Conservation (phyloP, 2,797 vertebrate species). For the Limosa lapponica region DNA sequence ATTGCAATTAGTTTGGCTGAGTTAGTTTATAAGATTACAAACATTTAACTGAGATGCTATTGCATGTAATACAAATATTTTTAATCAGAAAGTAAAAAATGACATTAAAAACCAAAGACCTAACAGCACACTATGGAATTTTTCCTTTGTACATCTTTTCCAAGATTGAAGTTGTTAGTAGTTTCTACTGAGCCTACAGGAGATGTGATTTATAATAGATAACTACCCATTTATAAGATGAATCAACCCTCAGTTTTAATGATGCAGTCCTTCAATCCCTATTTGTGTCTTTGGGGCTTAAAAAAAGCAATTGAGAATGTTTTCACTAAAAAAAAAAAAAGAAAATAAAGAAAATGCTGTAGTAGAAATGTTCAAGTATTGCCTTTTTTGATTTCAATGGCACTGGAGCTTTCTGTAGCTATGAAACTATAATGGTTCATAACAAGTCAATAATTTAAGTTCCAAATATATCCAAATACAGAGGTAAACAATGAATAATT, state of each 20-base stretch:
- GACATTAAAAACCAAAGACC: neutral
- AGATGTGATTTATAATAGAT: neutral
- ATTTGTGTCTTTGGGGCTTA: neutral
- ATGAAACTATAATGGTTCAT: neutral
- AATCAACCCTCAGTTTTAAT: neutral
- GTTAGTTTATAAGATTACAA: neutral
- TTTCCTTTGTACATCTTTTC: neutral
- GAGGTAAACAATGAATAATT: neutral
- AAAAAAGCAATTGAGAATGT: neutral
- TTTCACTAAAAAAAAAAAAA: neutral
- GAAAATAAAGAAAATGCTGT: neutral
- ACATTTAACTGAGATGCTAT: neutral
- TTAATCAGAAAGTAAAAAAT: neutral
- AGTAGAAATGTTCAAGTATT: neutral
- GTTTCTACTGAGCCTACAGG: neutral
- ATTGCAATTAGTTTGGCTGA: neutral
- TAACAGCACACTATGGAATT: neutral
- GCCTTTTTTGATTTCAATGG: neutral
- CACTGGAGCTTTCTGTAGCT: neutral
- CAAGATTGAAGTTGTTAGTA: neutral
- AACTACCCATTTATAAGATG: neutral
- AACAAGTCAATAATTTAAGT: neutral
- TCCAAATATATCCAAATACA: neutral
- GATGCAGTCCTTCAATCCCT: neutral
- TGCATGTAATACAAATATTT: neutral